These are phyloP conservation scores for Enteromius trimaculatus DNA, from an alignment of 2,797 vertebrate species.

Conservation along the genomic window DNA sequence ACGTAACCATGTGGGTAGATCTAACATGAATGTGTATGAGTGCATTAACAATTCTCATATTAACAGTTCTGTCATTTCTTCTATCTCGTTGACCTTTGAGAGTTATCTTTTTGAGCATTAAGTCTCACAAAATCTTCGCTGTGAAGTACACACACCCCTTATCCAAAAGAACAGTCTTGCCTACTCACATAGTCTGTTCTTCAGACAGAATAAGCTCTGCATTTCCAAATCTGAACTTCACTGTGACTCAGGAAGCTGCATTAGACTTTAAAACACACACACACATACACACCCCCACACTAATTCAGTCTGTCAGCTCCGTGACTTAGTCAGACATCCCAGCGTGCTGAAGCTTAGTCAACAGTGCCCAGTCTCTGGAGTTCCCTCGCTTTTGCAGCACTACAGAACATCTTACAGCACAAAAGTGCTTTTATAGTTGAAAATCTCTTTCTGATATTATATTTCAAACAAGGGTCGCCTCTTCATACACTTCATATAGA, in stretches of 20 bases:
- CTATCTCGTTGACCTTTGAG: slow-evolving; percentile 1
- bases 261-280: slow-evolving; percentile 46
- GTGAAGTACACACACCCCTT: slow-evolving; percentile 17
- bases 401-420: slow-evolving; percentile 26
- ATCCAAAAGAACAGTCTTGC: slow-evolving; percentile 11
- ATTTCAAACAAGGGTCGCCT: not conserved
- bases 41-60: slow-evolving; percentile 46
- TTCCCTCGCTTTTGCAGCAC: slow-evolving; percentile 21
- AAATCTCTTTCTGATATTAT: slow-evolving; percentile 17
- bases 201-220: slow-evolving; percentile 18
- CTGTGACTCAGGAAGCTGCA: slow-evolving; percentile 44
- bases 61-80: slow-evolving; percentile 41
- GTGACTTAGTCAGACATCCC: slow-evolving; percentile 46
- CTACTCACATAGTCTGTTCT: slow-evolving; percentile 2
- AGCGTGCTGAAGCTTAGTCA: slow-evolving; percentile 40
- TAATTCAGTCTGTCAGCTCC: slow-evolving; percentile 41
- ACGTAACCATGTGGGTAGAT: slow-evolving; percentile 37
- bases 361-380: slow-evolving; percentile 37
- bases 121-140: slow-evolving; percentile 13
- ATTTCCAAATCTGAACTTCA: slow-evolving; percentile 17
- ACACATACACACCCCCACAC: slow-evolving; percentile 37
- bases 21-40: slow-evolving; percentile 53
- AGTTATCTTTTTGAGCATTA: slow-evolving; percentile 11
- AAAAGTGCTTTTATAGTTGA: slow-evolving; percentile 2
- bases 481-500: not conserved